Percentiles rank a stretch among this genome's conserved stretches.
Conservation (phyloP, 2,113 vertebrate genomes). For the Phalacrocorax aristotelis region DNA sequence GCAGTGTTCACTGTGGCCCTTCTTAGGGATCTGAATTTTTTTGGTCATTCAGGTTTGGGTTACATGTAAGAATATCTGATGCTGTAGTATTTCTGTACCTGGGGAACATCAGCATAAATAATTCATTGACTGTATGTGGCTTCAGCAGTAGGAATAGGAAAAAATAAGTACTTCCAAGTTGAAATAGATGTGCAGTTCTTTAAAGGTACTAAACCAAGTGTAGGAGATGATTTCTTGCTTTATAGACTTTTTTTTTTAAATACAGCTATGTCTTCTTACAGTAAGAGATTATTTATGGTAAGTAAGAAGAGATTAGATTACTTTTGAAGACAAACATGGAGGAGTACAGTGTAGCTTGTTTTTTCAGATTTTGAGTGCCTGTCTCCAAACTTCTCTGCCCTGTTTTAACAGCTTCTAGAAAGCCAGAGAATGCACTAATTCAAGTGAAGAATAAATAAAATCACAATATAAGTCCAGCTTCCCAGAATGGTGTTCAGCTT, state of each 20-base stretch:
- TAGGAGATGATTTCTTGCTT: background rate
- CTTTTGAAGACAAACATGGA: background rate
- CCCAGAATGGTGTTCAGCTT: background rate
- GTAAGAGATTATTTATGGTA: background rate
- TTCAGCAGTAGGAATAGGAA: conserved; percentile 4
- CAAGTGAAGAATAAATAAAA: background rate
- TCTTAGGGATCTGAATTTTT: background rate
- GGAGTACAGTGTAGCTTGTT: background rate
- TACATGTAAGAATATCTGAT: conserved; percentile 29
- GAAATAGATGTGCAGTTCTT: background rate
- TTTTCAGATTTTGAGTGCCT: background rate
- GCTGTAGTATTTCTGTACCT: conserved; percentile 6
- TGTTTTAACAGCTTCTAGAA: background rate
- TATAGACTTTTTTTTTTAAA: background rate
- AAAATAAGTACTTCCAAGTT: background rate
- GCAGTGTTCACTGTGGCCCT: background rate
- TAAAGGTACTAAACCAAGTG: background rate
- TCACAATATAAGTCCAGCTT: background rate
- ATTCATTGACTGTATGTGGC: conserved; percentile 5
- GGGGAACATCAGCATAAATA: conserved; percentile 40
- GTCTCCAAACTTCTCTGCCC: background rate
- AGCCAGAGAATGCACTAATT: background rate
- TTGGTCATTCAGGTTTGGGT: background rate
- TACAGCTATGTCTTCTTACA: background rate
- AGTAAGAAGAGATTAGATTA: background rate